Evolutionary conservation across 2,797 vertebrate species (phyloP), one percentile per base, ranked within the genome.

Genomic region (Alauda arvensis): DNA sequence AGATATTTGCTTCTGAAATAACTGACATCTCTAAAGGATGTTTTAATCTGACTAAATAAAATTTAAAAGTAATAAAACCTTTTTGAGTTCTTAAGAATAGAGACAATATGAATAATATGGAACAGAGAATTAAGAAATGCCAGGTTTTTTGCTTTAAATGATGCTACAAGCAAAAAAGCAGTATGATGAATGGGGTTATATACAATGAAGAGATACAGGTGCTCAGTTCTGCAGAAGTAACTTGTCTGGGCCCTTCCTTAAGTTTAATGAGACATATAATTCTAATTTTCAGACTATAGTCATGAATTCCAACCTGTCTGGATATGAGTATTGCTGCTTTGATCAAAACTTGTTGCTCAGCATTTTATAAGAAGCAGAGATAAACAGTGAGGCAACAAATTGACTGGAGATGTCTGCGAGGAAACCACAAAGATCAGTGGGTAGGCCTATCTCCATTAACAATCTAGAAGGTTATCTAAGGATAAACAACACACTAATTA

Each of bases 401-500:
- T 86, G 93, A 94, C 77, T 57, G 74, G 71, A 95, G 87, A 85
- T 63, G 85, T 89, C 90, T 93, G 82, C 0, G 0, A 90, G 75
- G 71, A 95, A 95, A 95, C 91, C 87, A 84, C 91, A 88, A 74
- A 77, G 77, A 82, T 59, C 69, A 51, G 87, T 46, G 77, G 29
- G 62, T 65, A 91, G 46, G 57, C 53, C 74, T 91, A 92, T 92
- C 90, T 91, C 59, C 53, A 94, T 75, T 71, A 93, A 51, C 56
- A 52, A 93, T 93, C 90, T 92, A 85, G 61, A 91, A 91, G 91
- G 90, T 93, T 93, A 95, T 79, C 77, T 95, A 71, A 87, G 93
- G 85, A 91, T 87, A 93, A 92, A 87, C 48, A 93, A 59, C 39
- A 55, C 25, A n/a, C 52, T 93, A 93, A 94, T 89, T 89, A 88